These are phyloP conservation scores for Pelosia muscerda DNA, from an alignment of 2,888 invertebrate species.

Conservation along the genomic window DNA sequence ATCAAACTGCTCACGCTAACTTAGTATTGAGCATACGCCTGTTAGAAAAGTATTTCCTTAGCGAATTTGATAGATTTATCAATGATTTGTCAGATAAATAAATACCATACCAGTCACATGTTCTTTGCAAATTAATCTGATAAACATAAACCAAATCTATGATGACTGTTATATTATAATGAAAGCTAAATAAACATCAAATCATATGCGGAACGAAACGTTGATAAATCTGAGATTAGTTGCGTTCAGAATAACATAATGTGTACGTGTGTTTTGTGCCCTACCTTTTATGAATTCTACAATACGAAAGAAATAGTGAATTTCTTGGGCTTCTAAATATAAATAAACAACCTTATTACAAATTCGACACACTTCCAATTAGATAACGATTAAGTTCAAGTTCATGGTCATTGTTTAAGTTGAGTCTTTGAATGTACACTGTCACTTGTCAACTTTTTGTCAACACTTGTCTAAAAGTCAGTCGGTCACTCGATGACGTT, in stretches of 20 bases:
- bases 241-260: constrained; percentile 63
- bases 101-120: constrained; percentile 43
- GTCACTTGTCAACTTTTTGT: constrained; percentile 67
- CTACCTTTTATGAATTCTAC: constrained; percentile 26
- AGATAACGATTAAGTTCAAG: constrained; percentile 66
- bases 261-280: constrained; percentile 42
- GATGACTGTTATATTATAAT: constrained; percentile 38
- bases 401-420: constrained; percentile 67
- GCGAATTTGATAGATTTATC: not conserved
- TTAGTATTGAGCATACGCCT: not conserved
- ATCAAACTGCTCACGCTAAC: not conserved
- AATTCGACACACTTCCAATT: constrained; percentile 32
- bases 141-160: constrained; percentile 49
- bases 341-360: constrained; percentile 31
- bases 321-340: constrained; percentile 30
- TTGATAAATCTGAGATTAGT: constrained; percentile 59
- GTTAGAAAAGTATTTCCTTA: not conserved
- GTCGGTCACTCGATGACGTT: constrained; percentile 76
- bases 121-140: constrained; percentile 52
- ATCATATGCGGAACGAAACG: constrained; percentile 65
- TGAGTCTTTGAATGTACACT: constrained; percentile 65
- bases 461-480: constrained; percentile 56
- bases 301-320: constrained; percentile 29
- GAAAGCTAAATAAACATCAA: constrained; percentile 51
- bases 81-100: constrained; percentile 3